Percentiles rank a stretch among this genome's conserved stretches.
phyloP scores from a whole-genome alignment of 35 echinoderm and acorn worm genomes.

The Eucidaris tribuloides region DNA sequence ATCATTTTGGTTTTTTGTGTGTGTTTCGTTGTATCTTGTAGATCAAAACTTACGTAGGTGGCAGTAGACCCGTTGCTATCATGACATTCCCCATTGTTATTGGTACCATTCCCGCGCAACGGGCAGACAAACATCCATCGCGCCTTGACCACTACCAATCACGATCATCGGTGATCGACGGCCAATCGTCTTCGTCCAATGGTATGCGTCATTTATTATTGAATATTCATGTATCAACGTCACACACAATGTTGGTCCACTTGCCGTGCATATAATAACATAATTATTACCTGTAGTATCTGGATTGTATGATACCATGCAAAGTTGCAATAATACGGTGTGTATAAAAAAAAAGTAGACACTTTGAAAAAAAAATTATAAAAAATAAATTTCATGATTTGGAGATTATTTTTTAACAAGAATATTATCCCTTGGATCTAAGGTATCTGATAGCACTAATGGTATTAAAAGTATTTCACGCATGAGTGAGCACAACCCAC shows the following conservation, averaged over 20 bases:
- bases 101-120: neutral
- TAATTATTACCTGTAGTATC: neutral
- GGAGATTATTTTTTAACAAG: too few species aligned
- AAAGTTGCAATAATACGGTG: neutral
- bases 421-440: too few species aligned
- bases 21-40: too few species aligned
- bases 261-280: neutral
- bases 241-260: neutral
- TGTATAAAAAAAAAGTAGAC: neutral
- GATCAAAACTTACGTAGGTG: conserved; percentile 23
- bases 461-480: too few species aligned
- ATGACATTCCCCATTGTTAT: neutral
- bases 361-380: neutral
- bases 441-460: too few species aligned
- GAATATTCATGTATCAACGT: neutral
- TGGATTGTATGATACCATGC: neutral
- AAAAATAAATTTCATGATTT: too few species aligned
- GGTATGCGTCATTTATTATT: too few species aligned
- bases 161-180: neutral
- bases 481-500: too few species aligned
- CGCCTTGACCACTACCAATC: neutral
- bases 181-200: neutral
- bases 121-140: neutral
- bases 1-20: too few species aligned
- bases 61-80: conserved; percentile 6